Conservation (phyloP, 2,888 invertebrate genomes). For the Ochropleura leucogaster region DNA sequence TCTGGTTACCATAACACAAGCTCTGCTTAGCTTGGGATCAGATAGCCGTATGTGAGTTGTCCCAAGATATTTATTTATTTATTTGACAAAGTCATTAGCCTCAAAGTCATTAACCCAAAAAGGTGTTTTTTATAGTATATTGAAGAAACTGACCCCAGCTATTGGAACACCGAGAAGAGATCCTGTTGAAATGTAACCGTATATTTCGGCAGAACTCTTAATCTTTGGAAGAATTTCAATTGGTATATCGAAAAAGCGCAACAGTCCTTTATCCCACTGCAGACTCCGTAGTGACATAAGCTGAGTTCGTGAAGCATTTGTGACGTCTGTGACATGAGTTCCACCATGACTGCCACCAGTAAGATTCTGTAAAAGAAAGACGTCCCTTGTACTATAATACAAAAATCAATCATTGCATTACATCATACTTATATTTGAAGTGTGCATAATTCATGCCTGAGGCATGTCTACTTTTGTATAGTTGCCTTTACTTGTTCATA, state of each 20-base stretch:
- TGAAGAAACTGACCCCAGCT: constrained; percentile 93
- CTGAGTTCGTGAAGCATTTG: constrained; percentile 99
- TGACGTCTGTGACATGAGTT: constrained; percentile 97
- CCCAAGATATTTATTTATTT: too few species aligned
- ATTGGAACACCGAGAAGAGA: constrained; percentile 95
- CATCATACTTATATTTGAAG: too few species aligned
- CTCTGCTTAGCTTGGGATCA: too few species aligned
- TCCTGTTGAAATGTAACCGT: constrained; percentile 94
- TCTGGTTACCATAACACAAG: too few species aligned
- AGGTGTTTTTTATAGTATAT: neutral
- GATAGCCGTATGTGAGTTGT: too few species aligned
- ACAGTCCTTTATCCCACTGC: constrained; percentile 96
- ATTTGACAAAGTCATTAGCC: too few species aligned
- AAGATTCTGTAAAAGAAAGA: constrained; percentile 85
- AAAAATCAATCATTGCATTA: neutral
- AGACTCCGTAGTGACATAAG: constrained; percentile 97
- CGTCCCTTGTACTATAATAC: neutral
- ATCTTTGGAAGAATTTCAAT: constrained; percentile 96
- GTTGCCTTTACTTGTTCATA: neutral
- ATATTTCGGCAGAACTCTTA: constrained; percentile 97
- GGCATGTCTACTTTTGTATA: neutral
- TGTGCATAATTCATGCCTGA: too few species aligned
- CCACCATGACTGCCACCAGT: constrained; percentile 90
- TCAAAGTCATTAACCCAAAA: constrained; percentile 62
- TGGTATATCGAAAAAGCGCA: constrained; percentile 97